Evolutionary conservation across 2,888 invertebrate genomes (phyloP), one percentile per base, ranked within the genome.

Genomic region (Heliconius charithonia): DNA sequence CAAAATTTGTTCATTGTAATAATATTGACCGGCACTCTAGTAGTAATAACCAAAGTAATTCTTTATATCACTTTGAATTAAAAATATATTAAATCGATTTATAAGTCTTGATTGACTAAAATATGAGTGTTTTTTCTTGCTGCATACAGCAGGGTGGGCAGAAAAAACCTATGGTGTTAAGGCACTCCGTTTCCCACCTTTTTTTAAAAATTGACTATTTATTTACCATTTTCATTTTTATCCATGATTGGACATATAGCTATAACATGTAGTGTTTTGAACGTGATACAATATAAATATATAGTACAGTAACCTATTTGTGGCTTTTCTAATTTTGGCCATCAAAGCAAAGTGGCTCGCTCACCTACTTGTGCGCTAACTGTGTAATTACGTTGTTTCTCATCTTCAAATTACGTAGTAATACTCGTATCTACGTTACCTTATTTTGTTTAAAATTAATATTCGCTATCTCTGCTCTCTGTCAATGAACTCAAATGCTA

Each of bases 311-410:
- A 63, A 79, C 51, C 76, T 73, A 79, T 67, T 73, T 73, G 76
- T 63, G 67, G 62, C 59, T 66, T 32, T 62, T 72, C 76, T 79
- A 79, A 79, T 70, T 66, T 67, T 62, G 32, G 59, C 72, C 71
- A 77, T 77, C 77, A 75, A 77, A 75, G 45, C 71, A 70, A 65
- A 79, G 79, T 77, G 80, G 87, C 87, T 85, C 87, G 85, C 86
- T 89, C 87, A 89, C 92, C 92, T 82, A 91, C 84, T 88, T 92
- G 89, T 84, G 87, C 91, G 88, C 84, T 82, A 83, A 83, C 87
- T 89, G 89, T 89, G 87, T 91, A 91, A 92, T 90, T 90, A 88
- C 84, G 84, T 83, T 82, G 79, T 81, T 82, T 80, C 80, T 84
- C 77, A 79, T 69, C 67, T 76, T 56, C 81, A 78, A 75, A 79